A percentile compares a stretch with the other conserved stretches of the same genome.
These are phyloP conservation scores for Prunella himalayana DNA, from an alignment of 2,113 vertebrate genomes.

Conservation along the genomic window DNA sequence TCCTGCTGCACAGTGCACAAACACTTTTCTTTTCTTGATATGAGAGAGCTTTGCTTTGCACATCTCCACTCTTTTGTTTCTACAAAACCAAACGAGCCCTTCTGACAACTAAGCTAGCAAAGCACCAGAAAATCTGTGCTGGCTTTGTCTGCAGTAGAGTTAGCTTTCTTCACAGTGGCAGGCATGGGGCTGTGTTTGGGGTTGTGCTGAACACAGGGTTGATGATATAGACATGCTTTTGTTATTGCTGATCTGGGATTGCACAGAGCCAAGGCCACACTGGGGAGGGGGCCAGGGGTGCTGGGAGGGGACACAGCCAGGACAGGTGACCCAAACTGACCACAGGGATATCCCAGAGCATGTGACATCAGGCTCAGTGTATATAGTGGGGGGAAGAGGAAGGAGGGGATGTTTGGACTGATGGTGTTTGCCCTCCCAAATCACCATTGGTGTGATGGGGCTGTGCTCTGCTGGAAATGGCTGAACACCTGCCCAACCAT, in stretches of 20 bases:
- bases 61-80: background rate
- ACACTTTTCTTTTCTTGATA: background rate
- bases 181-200: background rate
- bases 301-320: background rate
- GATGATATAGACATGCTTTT: rapidly evolving
- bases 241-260: background rate
- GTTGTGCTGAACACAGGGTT: background rate
- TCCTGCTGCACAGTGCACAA: background rate
- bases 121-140: background rate
- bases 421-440: background rate
- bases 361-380: background rate
- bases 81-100: background rate
- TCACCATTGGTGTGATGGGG: background rate
- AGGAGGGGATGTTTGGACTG: background rate
- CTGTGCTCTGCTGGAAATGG: background rate
- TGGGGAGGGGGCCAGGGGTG: background rate
- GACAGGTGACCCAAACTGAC: background rate
- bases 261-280: background rate
- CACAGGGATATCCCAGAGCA: background rate
- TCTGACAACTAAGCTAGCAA: background rate
- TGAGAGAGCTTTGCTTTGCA: background rate
- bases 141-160: background rate
- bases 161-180: background rate
- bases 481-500: background rate
- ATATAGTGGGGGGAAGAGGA: background rate